Evolutionary conservation across 1,140 invertebrate genomes (phyloP).

Genomic region (Drosophila ohnishii): DNA sequence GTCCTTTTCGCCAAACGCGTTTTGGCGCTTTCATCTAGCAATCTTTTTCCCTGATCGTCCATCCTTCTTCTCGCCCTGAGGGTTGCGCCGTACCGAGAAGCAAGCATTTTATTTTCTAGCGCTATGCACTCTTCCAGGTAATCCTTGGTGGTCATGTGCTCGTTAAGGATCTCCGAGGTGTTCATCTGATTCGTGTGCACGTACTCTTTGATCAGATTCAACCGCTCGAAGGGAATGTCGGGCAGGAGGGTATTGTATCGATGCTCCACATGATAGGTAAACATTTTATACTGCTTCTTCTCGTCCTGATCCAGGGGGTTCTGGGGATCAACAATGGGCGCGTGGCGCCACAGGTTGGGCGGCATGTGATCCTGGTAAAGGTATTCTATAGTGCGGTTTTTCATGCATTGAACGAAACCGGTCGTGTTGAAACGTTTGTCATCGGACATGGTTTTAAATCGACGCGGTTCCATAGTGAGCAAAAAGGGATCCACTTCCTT

Average conservation of each 20-base stretch:
- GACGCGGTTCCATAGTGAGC: constrained; percentile 53
- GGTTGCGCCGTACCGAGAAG: constrained; percentile 61
- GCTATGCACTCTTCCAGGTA: constrained; percentile 68
- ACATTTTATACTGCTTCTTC: constrained; percentile 79
- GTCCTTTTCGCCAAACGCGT: constrained; percentile 6
- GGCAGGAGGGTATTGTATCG: constrained; percentile 76
- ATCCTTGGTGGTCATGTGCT: constrained; percentile 56
- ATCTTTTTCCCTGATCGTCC: constrained; percentile 18
- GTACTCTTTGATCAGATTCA: constrained; percentile 77
- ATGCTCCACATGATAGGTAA: constrained; percentile 75
- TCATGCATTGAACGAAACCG: constrained; percentile 49
- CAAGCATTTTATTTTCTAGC: constrained; percentile 73
- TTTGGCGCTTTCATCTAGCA: neutral
- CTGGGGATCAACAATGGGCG: constrained; percentile 63
- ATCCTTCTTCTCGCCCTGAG: constrained; percentile 1
- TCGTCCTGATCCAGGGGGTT: constrained; percentile 72
- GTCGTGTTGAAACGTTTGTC: constrained; percentile 62
- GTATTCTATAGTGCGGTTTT: constrained; percentile 56
- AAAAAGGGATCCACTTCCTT: constrained; percentile 64
- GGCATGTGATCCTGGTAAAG: constrained; percentile 71
- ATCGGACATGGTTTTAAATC: constrained; percentile 57
- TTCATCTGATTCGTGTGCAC: constrained; percentile 61
- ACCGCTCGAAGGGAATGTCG: constrained; percentile 73
- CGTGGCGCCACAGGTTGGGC: constrained; percentile 62
- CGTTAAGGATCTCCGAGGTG: constrained; percentile 34